Base-by-base conservation (phyloP, 2,113 vertebrate genomes). In the Camelus bactrianus region DNA sequence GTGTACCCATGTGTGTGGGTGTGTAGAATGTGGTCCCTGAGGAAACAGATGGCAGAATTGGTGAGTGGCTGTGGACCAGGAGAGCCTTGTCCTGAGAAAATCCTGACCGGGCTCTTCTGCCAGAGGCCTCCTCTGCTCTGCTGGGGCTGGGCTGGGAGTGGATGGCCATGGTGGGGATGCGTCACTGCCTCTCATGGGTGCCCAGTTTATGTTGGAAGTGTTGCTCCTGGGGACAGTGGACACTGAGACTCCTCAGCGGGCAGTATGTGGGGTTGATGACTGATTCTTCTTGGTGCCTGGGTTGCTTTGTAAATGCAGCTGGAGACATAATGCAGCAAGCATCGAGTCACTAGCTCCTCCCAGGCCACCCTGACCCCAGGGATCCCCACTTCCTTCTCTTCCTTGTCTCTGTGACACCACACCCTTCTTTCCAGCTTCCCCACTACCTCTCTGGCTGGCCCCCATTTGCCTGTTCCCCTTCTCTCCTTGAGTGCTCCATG, bases 261-360 rank as follows among this genome's bases (percentile, higher is more conserved):
- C 5, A 35, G 1, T 13, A 0, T 26, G 7, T 62, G 50, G 6
- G 4, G 8, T 46, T 1, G 1, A 8, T 35, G 35, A 42, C 73
- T 20, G 60, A 26, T 24, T 30, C 80, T 91, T 89, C 79, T 64
- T 73, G 50, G 48, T 13, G 26, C 20, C 73, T 17, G n/a, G 24
- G 20, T 75, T 92, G 62, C 7, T 10, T 35, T 35, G 12, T 28
- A 30, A 77, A 80, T 92, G 46, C 60, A 20, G 0, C 0, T 77
- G 54, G 52, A n/a, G 12, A 2, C 26, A 4, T 38, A 17, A 42
- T 42, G 32, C 65, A 19, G 2, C 26, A 35, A 24, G 20, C 6
- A 2, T 26, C 1, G 0, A 32, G 58, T 87, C 46, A 79, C n/a
- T 16, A 28, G 38, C 0, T 0, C 26, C 85, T 88, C 24, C 19